Conservation (phyloP, 2,113 vertebrate genomes). For the Burhinus oedicnemus region DNA sequence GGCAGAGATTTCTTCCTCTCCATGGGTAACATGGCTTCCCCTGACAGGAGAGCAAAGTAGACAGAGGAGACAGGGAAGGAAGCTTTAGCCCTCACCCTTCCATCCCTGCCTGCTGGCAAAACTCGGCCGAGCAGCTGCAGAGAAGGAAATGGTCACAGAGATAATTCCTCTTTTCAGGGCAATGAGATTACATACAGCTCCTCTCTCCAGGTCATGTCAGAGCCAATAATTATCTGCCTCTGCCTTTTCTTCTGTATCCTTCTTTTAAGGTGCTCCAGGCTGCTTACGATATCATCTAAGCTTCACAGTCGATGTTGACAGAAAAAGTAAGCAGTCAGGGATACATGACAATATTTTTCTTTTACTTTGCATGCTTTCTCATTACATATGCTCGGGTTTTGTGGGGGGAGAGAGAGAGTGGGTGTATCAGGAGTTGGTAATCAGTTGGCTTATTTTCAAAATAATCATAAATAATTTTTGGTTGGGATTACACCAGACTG, state of each 20-base stretch:
- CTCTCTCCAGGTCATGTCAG: not conserved
- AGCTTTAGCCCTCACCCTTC: not conserved
- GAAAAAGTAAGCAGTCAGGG: not conserved
- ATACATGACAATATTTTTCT: not conserved
- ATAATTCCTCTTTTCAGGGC: not conserved
- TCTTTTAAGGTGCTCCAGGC: not conserved
- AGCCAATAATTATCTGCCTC: not conserved
- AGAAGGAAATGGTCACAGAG: not conserved
- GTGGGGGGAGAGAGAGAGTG: not conserved
- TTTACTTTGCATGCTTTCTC: not conserved
- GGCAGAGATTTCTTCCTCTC: not conserved
- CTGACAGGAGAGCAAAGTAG: not conserved
- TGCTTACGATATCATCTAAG: not conserved
- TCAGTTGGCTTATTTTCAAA: not conserved
- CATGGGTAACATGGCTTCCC: not conserved
- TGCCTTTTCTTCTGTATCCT: not conserved
- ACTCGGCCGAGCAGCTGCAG: not conserved
- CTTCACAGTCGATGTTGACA: not conserved
- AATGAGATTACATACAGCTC: not conserved
- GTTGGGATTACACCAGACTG: not conserved
- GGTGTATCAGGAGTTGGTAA: not conserved
- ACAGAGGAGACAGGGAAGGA: not conserved
- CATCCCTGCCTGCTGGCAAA: not conserved
- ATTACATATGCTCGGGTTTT: not conserved
- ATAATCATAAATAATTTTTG: not conserved